Percentiles rank a stretch among this genome's conserved stretches.
These are phyloP conservation scores for Chloroceryle aenea DNA, from an alignment of 2,113 vertebrate genomes.

Conservation along the genomic window DNA sequence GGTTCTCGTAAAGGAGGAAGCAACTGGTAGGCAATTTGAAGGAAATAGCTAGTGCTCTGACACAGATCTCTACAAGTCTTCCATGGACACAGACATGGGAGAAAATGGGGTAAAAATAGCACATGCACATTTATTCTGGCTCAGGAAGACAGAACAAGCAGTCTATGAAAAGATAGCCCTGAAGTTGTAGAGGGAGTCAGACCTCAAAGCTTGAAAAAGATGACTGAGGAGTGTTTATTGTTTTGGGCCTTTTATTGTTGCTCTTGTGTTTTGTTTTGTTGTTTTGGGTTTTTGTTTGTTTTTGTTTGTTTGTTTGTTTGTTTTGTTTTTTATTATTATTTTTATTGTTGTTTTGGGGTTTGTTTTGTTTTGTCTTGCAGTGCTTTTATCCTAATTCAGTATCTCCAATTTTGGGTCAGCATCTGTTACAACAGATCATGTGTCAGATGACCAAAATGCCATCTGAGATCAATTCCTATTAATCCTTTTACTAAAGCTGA, in stretches of 20 bases:
- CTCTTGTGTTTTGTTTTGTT: not conserved
- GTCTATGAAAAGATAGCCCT: not conserved
- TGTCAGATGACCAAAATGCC: not conserved
- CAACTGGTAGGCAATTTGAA: not conserved
- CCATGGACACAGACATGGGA: rapidly evolving
- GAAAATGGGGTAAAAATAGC: not conserved
- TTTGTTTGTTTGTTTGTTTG: no score
- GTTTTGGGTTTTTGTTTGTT: no score
- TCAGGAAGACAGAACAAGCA: not conserved
- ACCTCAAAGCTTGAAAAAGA: not conserved
- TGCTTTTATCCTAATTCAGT: not conserved
- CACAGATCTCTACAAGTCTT: not conserved
- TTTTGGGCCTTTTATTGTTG: not conserved
- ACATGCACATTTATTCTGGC: not conserved
- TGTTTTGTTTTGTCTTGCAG: not conserved
- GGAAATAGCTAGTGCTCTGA: not conserved
- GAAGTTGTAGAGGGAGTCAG: not conserved
- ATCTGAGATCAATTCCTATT: not conserved
- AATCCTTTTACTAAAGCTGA: not conserved
- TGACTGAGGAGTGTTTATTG: not conserved
- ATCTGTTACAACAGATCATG: not conserved
- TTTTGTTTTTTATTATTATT: not conserved
- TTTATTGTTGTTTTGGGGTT: not conserved
- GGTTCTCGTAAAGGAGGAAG: not conserved
- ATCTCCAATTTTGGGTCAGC: not conserved